Evolutionary conservation across 2,113 vertebrate genomes (phyloP), one percentile per base, ranked within the genome.

Genomic region (Oreotrochilus melanogaster): DNA sequence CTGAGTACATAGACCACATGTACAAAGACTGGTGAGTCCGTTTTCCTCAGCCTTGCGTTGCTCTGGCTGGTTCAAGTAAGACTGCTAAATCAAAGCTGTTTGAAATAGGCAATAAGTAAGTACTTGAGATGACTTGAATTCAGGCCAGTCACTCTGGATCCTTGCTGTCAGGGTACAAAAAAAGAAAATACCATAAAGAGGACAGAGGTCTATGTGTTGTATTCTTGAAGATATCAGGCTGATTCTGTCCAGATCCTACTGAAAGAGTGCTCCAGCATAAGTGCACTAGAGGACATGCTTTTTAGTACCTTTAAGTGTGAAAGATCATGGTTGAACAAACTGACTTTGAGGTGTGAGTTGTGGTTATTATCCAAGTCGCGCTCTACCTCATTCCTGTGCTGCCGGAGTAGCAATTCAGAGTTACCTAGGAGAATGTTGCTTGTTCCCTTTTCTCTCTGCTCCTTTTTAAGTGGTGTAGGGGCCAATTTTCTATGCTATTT

Each of bases 41-140:
- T 43, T 78, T 90, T 58, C 47, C 72, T 86, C 67, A 60, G 86
- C 64, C 90, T 83, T 79, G 79, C 14, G 4, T 83, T 86, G 67
- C 72, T 88, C 47, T 93, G 66, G 42, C 71, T 94, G 14, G 67
- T 83, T 86, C 86, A 70, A 93, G 33, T 88, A 47, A 93, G 92
- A 90, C 71, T 56, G 76, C 69, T 95, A 84, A 92, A 92, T 94
- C 86, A 92, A 88, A 91, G 60, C 64, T 74, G 64, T 92, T 92
- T 96, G 96, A 88, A 95, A 88, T 16, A 51, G 23, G 18, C 47
- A 93, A 66, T 80, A 72, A 94, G 37, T 92, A 88, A 83, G 94
- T 86, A 91, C 91, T 94, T 86, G 51, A 94, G 88, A 86, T 65
- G 4, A n/a, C 48, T 94, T 95, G 75, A 95, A 74, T 86, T 72